Conservation (phyloP, 2,888 invertebrate species). For the Agelastica alni region DNA sequence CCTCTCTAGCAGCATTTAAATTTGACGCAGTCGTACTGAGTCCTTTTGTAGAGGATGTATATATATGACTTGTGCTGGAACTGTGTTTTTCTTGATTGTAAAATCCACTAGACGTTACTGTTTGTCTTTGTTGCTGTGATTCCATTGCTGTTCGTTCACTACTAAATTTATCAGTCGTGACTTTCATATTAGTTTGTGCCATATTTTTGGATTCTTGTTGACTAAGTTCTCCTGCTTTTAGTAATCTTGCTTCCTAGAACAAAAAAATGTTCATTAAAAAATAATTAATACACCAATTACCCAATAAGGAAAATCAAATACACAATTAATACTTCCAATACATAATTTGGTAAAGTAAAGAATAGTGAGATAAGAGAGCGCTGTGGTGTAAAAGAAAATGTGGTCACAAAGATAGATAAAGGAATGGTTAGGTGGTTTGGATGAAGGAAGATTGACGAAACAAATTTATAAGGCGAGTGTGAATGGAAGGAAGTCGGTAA, state of each 20-base stretch:
- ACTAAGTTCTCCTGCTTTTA: constrained; percentile 82
- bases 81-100: constrained; percentile 74
- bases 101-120: constrained; percentile 77
- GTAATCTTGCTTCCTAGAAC: constrained; percentile 78
- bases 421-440: no score
- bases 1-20: constrained; percentile 46
- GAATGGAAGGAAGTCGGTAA: no score
- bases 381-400: no score
- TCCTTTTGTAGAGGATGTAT: constrained; percentile 77
- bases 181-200: constrained; percentile 80
- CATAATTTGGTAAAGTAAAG: neutral
- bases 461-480: no score
- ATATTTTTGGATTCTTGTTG: constrained; percentile 86
- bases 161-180: constrained; percentile 84
- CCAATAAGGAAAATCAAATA: no score
- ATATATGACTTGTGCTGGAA: constrained; percentile 76
- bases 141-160: constrained; percentile 74
- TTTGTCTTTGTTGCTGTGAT: constrained; percentile 76
- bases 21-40: constrained; percentile 64
- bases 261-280: no score
- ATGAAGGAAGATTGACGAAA: no score
- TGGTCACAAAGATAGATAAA: no score
- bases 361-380: no score
- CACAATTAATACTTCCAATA: neutral
- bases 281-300: no score